Evolutionary conservation across 2,888 invertebrate species (phyloP).

Genomic region (Drosophila seclusa): DNA sequence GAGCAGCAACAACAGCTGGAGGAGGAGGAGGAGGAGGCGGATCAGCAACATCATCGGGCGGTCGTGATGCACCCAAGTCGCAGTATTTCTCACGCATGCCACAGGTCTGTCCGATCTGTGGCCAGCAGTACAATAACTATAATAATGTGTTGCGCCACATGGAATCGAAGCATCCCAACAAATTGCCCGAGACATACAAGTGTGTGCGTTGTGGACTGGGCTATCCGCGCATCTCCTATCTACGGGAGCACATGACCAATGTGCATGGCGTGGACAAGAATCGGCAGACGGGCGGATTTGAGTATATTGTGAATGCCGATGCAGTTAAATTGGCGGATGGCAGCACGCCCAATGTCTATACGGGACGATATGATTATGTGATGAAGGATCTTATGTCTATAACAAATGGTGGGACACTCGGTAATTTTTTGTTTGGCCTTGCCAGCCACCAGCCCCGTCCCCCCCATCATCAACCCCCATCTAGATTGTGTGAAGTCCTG

Average conservation of each 20-base stretch:
- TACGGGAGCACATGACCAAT: constrained; percentile 84
- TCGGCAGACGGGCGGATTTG: constrained; percentile 82
- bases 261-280: constrained; percentile 83
- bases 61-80: constrained; percentile 75
- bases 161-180: constrained; percentile 85
- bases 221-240: constrained; percentile 84
- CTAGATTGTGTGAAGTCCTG: constrained; percentile 8
- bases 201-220: constrained; percentile 84
- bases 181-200: constrained; percentile 84
- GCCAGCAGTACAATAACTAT: constrained; percentile 85
- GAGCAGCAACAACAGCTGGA: background rate
- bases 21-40: constrained; percentile 8
- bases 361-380: constrained; percentile 84
- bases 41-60: constrained; percentile 25
- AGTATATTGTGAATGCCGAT: constrained; percentile 83
- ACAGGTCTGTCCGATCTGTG: constrained; percentile 85
- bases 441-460: background rate
- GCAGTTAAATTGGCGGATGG: constrained; percentile 79
- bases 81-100: constrained; percentile 84
- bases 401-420: constrained; percentile 83
- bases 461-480: background rate
- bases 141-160: constrained; percentile 85
- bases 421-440: constrained; percentile 66
- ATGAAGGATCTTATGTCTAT: constrained; percentile 85
- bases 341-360: constrained; percentile 77